phyloP scores from a whole-genome alignment of 2,797 vertebrate species.

The Heliangelus exortis region DNA sequence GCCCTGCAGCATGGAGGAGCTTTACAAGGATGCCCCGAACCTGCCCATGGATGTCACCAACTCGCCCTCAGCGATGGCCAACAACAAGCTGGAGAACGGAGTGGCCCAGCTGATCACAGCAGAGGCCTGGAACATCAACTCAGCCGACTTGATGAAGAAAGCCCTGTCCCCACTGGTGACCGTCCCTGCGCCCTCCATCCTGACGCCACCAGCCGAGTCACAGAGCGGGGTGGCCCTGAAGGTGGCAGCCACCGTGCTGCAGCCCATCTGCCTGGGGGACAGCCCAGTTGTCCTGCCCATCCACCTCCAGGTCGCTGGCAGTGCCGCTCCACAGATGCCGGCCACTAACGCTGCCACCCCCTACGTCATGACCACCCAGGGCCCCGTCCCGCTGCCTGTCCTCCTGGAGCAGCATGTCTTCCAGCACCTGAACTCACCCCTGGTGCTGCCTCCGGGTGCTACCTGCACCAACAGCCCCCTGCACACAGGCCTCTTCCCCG shows the following conservation, averaged over 20 bases:
- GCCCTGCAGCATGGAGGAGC: constrained; percentile 83
- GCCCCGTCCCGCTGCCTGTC: constrained; percentile 90
- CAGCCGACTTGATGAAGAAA: constrained; percentile 86
- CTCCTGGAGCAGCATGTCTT: constrained; percentile 95
- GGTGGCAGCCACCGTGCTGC: constrained; percentile 90
- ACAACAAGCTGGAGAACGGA: constrained; percentile 86
- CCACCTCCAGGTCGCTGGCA: constrained; percentile 88
- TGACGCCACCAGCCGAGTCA: constrained; percentile 82
- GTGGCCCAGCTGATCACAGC: constrained; percentile 81
- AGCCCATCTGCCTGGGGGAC: constrained; percentile 95
- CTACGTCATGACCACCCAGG: constrained; percentile 92
- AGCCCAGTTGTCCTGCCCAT: constrained; percentile 93
- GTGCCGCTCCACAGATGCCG: constrained; percentile 84
- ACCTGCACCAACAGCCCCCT: constrained; percentile 81
- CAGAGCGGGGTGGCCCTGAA: constrained; percentile 91
- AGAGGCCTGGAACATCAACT: constrained; percentile 86
- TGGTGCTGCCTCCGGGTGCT: constrained; percentile 84
- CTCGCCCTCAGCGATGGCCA: constrained; percentile 79
- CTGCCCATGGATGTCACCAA: constrained; percentile 81
- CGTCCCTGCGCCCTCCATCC: constrained; percentile 81
- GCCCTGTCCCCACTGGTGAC: constrained; percentile 82
- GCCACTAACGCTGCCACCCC: constrained; percentile 84
- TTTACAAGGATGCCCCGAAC: constrained; percentile 83
- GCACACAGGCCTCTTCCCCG: constrained; percentile 87
- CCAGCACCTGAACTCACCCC: constrained; percentile 91